Base-by-base conservation (phyloP, 2,797 vertebrate species). In the Chaunax sp. region DNA sequence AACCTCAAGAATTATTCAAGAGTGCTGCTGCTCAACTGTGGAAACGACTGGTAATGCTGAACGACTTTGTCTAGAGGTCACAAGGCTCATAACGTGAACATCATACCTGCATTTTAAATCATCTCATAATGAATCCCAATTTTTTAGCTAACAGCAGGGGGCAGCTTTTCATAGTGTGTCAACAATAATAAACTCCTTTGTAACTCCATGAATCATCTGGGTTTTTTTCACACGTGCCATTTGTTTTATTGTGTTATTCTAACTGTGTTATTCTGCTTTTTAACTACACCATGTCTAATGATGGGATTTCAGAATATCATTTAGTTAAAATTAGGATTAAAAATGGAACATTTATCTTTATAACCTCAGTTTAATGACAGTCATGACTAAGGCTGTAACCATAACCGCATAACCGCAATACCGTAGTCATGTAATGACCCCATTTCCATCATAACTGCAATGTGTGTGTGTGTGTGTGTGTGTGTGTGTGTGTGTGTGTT, bases 241-340 rank as follows among this genome's bases (percentile, higher is more conserved):
- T 35, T 35, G 5, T 35, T 35, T 35, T 35, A 6, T 2, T 6
- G 11, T 35, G 0, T 26, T 8, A 38, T 46, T 58, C 51, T 25
- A 70, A 58, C 57, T 41, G n/a, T 51, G 12, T 77, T 51, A 22
- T 73, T 53, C 67, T 28, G 59, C 53, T 53, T 79, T 78, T 69
- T 33, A 67, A 64, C 38, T 23, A n/a, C n/a, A n/a, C n/a, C n/a
- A n/a, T 2, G 18, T 25, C 15, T 54, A 43, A 23, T 41, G 25
- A 35, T 26, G 46, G 25, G 37, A 58, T 58, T 55, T 64, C 18
- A 60, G 49, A 51, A 72, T n/a, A 43, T 15, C 1, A 28, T 69
- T 49, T 49, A 47, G 64, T 82, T 75, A 47, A 69, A 54, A 76
- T 57, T 47, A 41, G 37, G 46, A 78, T 77, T 56, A 53, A 50